Evolutionary conservation across 2,113 vertebrate genomes (phyloP), one percentile per base, ranked within the genome.

Genomic region (Pituophis catenifer): DNA sequence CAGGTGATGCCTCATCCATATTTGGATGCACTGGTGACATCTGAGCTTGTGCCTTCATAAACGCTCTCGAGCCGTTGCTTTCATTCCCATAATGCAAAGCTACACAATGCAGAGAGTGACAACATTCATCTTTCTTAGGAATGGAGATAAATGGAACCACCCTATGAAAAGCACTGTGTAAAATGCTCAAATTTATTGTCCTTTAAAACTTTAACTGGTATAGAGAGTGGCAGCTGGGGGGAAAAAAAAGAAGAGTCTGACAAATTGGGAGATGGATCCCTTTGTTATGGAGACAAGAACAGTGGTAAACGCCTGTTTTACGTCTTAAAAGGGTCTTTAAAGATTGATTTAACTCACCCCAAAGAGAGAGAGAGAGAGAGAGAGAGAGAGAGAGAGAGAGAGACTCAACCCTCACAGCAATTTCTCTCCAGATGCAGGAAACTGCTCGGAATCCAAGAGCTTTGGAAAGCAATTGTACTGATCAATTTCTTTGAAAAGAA

Each of bases 191-290:
- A 97, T 94, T 94, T 94, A 96, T 94, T 95, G 93, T 96, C 96
- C 94, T 97, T 97, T 96, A 97, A 96, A 97, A 96, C 94, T 96
- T 97, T 97, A 95, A 96, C 94, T 93, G 90, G 97, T 96, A 95
- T n/a, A 95, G 94, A 96, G 95, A 96, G 96, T 96, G 96, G 95
- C 12, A 29, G 93, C 91, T 94, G 95, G 91, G 94, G 89, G 94
- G 3, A 3, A 23, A 17, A 33, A 55, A 96, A 92, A 97, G 96
- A 86, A 97, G 93, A 96, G 95, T 92, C 95, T 96, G 94, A 97
- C 94, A 94, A 92, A 94, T 91, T 92, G 94, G 94, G 93, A 96
- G 96, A 95, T 94, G 93, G 95, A 96, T 96, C 59, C 93, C 91
- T 95, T 94, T 97, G 96, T 96, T 94, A 96, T 95, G 93, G 93